These are phyloP conservation scores for Sarcophaga carnaria DNA, from an alignment of 2,888 invertebrate species.

Conservation along the genomic window DNA sequence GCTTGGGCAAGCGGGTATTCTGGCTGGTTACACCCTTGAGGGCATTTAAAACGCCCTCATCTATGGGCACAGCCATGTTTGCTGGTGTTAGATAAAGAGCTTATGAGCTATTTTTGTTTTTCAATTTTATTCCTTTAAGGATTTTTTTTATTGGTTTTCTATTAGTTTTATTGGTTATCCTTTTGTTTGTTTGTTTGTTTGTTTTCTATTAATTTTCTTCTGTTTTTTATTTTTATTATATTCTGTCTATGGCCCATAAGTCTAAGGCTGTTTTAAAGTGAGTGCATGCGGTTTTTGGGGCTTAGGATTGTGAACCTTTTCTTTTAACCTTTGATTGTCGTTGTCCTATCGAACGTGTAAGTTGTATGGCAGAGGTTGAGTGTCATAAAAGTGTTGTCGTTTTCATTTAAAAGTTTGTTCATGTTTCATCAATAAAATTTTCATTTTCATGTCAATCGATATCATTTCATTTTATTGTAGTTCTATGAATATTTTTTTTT, in stretches of 20 bases:
- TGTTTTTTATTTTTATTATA: too few species aligned
- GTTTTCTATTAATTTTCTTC: too few species aligned
- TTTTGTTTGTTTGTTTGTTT: not conserved
- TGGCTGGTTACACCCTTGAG: constrained; percentile 80
- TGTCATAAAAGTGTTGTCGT: constrained; percentile 37
- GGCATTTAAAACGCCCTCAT: constrained; percentile 81
- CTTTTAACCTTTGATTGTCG: constrained; percentile 44
- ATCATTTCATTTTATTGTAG: constrained; percentile 30
- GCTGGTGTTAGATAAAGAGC: not conserved
- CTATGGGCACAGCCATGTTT: constrained; percentile 80
- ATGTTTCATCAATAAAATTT: constrained; percentile 53
- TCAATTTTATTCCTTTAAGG: constrained; percentile 5
- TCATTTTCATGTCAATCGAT: constrained; percentile 38
- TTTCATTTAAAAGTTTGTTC: constrained; percentile 54
- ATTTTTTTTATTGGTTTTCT: too few species aligned
- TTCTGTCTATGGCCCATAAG: not conserved
- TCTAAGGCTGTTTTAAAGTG: constrained; percentile 19
- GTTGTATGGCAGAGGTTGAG: not conserved
- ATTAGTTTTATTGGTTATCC: too few species aligned
- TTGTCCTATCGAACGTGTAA: not conserved
- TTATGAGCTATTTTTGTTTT: constrained; percentile 5
- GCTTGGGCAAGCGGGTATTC: constrained; percentile 81
- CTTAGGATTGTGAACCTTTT: constrained; percentile 32
- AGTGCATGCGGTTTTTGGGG: not conserved
- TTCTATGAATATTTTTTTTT: constrained; percentile 15